Percentiles rank a stretch among this genome's conserved stretches.
phyloP scores from a whole-genome alignment of 64 coral and sea anemone species.

The Acropora yongei region DNA sequence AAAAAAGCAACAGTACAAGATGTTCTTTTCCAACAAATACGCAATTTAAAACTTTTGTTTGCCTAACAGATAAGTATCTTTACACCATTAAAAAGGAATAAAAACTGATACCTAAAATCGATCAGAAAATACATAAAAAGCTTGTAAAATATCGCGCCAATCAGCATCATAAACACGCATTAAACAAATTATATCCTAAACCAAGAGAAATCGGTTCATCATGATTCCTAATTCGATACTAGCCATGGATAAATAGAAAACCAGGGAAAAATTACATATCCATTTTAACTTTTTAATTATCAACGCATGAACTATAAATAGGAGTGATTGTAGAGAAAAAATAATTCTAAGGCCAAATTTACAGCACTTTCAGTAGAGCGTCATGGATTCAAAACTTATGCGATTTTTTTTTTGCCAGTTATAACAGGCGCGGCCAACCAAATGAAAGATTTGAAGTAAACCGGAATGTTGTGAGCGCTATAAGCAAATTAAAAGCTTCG shows the following conservation, averaged over 20 bases:
- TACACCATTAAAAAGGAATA: slow-evolving; percentile 30
- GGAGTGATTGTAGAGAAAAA: not conserved
- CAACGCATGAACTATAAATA: slow-evolving; percentile 33
- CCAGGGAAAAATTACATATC: not conserved
- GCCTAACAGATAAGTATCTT: not conserved
- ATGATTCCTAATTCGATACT: not conserved
- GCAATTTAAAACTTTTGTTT: not conserved
- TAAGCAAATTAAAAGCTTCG: too few relatives aligned
- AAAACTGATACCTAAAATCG: not conserved
- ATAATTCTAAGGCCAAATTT: not conserved
- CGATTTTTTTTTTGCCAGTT: too few relatives aligned
- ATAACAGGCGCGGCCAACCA: too few relatives aligned
- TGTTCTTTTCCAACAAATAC: not conserved
- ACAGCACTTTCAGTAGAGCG: not conserved
- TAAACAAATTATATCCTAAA: not conserved
- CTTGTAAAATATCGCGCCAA: not conserved
- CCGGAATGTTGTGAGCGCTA: too few relatives aligned
- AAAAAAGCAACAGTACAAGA: not conserved
- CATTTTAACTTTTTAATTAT: not conserved
- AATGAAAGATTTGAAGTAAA: too few relatives aligned
- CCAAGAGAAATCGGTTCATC: not conserved
- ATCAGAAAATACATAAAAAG: slow-evolving; percentile 21
- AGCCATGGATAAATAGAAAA: slow-evolving; percentile 24
- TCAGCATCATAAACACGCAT: not conserved
- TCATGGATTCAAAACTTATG: not conserved